These are phyloP conservation scores for Harmothoe impar DNA, from an alignment of 2,888 invertebrate genomes.

Conservation along the genomic window DNA sequence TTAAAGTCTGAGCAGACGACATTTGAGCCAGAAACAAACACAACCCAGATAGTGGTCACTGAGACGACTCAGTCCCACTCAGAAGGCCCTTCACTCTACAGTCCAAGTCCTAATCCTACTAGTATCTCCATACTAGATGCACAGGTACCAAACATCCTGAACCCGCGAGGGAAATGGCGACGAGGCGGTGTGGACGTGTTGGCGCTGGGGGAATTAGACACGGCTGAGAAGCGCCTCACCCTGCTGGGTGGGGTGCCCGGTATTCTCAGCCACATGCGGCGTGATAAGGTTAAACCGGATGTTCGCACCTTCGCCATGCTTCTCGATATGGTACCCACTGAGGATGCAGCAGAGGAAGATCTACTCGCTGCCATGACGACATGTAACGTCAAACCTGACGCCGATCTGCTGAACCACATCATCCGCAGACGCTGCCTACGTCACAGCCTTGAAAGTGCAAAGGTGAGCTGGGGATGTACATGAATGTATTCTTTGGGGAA, in stretches of 20 bases:
- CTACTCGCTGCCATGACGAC: conserved; percentile 87
- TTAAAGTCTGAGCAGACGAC: not conserved
- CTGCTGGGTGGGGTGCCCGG: conserved; percentile 91
- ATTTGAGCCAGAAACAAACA: not conserved
- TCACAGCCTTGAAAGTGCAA: conserved; percentile 84
- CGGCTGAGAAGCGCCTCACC: conserved; percentile 74
- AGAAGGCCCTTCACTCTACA: too few species aligned
- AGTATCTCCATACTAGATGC: not conserved
- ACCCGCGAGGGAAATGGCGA: conserved; percentile 64
- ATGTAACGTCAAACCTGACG: conserved; percentile 86
- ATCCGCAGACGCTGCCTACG: conserved; percentile 91
- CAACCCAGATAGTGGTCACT: not conserved
- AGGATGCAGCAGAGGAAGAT: conserved; percentile 87
- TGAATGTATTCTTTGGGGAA: too few species aligned
- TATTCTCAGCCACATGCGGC: conserved; percentile 90
- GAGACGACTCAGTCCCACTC: not conserved
- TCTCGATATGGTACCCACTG: conserved; percentile 89
- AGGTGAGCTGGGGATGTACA: too few species aligned
- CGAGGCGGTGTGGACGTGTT: not conserved
- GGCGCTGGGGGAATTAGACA: conserved; percentile 67
- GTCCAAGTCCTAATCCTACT: not conserved
- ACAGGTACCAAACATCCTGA: conserved; percentile 71
- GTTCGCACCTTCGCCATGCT: conserved; percentile 91
- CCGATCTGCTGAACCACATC: conserved; percentile 93
- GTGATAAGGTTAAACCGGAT: conserved; percentile 88